Conservation (phyloP, 2,888 invertebrate genomes). For the Eustalomyia histrio region DNA sequence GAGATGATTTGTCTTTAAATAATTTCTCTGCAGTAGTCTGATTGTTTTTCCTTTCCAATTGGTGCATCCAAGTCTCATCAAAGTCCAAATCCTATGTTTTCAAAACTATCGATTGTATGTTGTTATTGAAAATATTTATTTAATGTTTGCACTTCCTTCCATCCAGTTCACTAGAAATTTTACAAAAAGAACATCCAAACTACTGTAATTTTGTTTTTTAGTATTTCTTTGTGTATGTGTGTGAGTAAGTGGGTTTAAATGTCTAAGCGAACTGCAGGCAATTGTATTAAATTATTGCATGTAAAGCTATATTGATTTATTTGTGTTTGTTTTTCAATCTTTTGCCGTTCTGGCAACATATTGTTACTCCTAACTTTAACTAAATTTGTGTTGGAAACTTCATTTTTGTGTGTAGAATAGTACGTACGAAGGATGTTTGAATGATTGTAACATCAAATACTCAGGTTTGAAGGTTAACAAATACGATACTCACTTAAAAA, state of each 20-base stretch:
- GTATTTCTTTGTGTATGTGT: constrained; percentile 2
- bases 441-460: too few relatives aligned
- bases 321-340: not conserved
- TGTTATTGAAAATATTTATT: too few relatives aligned
- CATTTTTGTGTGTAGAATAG: not conserved
- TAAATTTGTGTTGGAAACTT: constrained; percentile 23
- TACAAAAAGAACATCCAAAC: not conserved
- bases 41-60: too few relatives aligned
- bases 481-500: too few relatives aligned
- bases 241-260: not conserved
- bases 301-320: constrained; percentile 19
- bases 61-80: too few relatives aligned
- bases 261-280: not conserved
- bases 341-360: not conserved
- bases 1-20: too few relatives aligned
- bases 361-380: not conserved
- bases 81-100: too few relatives aligned
- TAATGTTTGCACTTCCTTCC: too few relatives aligned
- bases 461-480: too few relatives aligned
- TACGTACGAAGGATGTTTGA: not conserved
- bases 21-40: too few relatives aligned
- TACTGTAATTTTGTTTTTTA: constrained; percentile 5
- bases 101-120: too few relatives aligned
- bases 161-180: too few relatives aligned
- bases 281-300: not conserved